A percentile compares a stretch with the other conserved stretches of the same genome.
These are phyloP conservation scores for Glyphotaelius pellucidus DNA, from an alignment of 2,888 invertebrate genomes.

Conservation along the genomic window DNA sequence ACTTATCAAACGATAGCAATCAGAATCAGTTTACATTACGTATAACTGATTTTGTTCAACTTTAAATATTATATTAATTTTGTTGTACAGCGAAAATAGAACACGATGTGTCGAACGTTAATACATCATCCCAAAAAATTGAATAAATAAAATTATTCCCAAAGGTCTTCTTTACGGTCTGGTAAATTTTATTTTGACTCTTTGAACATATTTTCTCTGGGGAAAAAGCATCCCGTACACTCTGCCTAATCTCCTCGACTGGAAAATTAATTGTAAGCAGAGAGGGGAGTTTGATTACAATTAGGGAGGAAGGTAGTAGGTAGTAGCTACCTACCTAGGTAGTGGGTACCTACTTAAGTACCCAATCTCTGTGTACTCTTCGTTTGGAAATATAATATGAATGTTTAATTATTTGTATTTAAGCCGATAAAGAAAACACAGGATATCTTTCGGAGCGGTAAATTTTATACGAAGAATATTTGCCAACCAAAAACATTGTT, in stretches of 20 bases:
- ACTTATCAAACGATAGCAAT: background rate
- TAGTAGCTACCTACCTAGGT: background rate
- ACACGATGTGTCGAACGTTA: background rate
- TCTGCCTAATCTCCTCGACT: background rate
- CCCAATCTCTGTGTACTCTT: background rate
- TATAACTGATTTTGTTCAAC: background rate
- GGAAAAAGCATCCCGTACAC: background rate
- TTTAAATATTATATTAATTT: background rate
- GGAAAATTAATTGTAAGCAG: slow-evolving; percentile 22
- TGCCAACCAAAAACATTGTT: background rate
- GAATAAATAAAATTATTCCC: background rate
- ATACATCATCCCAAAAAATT: background rate
- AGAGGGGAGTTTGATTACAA: slow-evolving; percentile 9
- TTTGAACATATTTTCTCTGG: background rate
- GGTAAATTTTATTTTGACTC: background rate
- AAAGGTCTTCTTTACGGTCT: background rate
- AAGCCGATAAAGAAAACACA: background rate
- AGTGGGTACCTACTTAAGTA: background rate
- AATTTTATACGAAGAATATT: background rate
- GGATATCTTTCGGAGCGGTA: background rate
- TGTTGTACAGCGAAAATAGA: background rate
- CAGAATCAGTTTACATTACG: background rate
- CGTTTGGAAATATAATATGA: background rate
- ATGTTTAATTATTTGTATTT: background rate
- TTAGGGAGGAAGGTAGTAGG: background rate